Evolutionary conservation across 2,888 invertebrate genomes (phyloP), one percentile per base, ranked within the genome.

Genomic region (Pomacea canaliculata): DNA sequence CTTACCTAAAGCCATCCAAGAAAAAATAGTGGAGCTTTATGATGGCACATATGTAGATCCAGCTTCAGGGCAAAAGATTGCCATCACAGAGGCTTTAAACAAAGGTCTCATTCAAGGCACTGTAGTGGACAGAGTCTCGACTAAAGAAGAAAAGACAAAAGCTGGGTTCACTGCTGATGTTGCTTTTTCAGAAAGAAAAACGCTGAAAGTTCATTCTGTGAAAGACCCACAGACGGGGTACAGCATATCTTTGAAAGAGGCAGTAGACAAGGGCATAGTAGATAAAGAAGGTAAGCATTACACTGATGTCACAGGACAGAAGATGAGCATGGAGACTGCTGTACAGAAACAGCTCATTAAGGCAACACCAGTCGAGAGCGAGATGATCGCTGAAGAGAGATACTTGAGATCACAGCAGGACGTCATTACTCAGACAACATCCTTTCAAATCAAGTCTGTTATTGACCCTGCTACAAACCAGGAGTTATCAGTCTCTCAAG

Each of bases 21-120:
- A 82, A 69, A 84, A 86, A 59, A 77, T 87, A 48, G 89, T 91
- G 69, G 90, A 91, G 81, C 88, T 89, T 65, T 87, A 88, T 78
- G 90, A 90, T 76, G 97, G 97, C 27, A 93, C 94, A 82, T 95
- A 98, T 78, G 92, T 94, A 4, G 97, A 98, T 92, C 95, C 96
- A 5, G 94, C 95, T 86, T 93, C 95, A 79, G 96, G 97, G 68
- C 94, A 96, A 83, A 91, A 94, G 4, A 87, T 98, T 19, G 95
- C 94, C 13, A 94, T 99, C 76, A 93, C 94, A 76, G 94, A 96
- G 91, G 98, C 98, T 0, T 93, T 98, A 37, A 93, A 94, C 71
- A 93, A 95, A 82, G 96, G 97, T 76, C 93, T 85, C 67, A 84
- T 89, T 51, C 82, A 83, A 71, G 88, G 87, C 10, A 82, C 84